Percentiles rank a stretch among this genome's conserved stretches.
phyloP scores from a whole-genome alignment of 2,113 vertebrate genomes.

The Lipotes vexillifer region DNA sequence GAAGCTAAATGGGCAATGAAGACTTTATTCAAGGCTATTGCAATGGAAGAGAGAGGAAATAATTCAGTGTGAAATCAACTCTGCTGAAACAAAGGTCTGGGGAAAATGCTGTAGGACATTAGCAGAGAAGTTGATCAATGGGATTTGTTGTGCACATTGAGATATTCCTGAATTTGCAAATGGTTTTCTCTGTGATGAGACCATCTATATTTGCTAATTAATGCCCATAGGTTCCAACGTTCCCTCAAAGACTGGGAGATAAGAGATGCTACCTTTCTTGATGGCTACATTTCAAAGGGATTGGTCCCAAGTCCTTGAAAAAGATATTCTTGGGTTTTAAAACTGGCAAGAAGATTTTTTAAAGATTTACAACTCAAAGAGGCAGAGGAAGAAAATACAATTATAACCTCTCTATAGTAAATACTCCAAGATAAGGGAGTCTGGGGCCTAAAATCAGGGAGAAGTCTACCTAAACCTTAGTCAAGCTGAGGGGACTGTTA shows the following conservation, averaged over 20 bases:
- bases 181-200: background rate
- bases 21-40: background rate
- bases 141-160: too few relatives aligned
- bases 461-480: too few relatives aligned
- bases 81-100: too few relatives aligned
- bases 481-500: too few relatives aligned
- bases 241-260: background rate
- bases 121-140: too few relatives aligned
- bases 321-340: background rate
- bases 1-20: background rate
- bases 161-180: too few relatives aligned
- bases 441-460: background rate
- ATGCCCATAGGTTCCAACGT: background rate
- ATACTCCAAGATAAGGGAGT: background rate
- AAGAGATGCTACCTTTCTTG: too few relatives aligned
- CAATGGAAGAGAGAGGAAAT: too few relatives aligned
- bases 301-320: too few relatives aligned
- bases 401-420: background rate
- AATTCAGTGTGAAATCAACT: too few relatives aligned
- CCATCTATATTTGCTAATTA: background rate
- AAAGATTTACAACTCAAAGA: background rate
- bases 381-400: background rate
- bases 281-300: too few relatives aligned
- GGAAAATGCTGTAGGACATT: too few relatives aligned
- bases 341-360: background rate